Evolutionary conservation across 1,140 invertebrate genomes (phyloP), one percentile per base, ranked within the genome.

Genomic region (Dinoponera quadriceps): DNA sequence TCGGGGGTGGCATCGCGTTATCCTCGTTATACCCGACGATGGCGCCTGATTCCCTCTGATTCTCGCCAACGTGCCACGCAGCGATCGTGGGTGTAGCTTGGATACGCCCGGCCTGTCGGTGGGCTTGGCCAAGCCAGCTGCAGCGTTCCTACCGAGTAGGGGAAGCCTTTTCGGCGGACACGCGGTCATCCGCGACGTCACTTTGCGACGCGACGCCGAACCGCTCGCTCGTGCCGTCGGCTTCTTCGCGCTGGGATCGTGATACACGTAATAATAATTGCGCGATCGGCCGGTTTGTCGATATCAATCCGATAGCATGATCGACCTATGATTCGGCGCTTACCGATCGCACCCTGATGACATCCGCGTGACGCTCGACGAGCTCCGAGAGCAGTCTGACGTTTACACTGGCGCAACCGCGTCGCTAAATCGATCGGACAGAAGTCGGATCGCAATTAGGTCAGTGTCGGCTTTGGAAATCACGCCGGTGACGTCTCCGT

Each of bases 151-250:
- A 66, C 49, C 57, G 82, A 60, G 83, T 87, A 85, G 89, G 88
- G 81, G 83, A 84, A 82, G 82, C 73, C 89, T 90, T 90, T 88
- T 83, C 86, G 87, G 75, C 59, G 83, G 73, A 90, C 91, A 90
- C 86, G 85, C 90, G 88, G 89, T 90, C 83, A 72, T 68, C 72
- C 87, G 82, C 85, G 85, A 87, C 89, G 88, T 90, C 90, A 90
- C 89, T 92, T 89, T 87, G 85, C 85, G 84, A 88, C 84, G 89
- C 86, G 86, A 84, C 88, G 85, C 85, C 88, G 87, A 87, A 85
- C 71, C 88, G 85, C 86, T 82, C 85, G 84, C 86, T 89, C 66
- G 75, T 85, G 65, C 83, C 49, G 59, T 80, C 69, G 57, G 65
- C 60, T 38, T 62, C 60, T 38, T 62, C 27, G 60, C 62, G 33